These are phyloP conservation scores for Geotrypetes seraphini DNA, from an alignment of 2,797 vertebrate species.

Conservation along the genomic window DNA sequence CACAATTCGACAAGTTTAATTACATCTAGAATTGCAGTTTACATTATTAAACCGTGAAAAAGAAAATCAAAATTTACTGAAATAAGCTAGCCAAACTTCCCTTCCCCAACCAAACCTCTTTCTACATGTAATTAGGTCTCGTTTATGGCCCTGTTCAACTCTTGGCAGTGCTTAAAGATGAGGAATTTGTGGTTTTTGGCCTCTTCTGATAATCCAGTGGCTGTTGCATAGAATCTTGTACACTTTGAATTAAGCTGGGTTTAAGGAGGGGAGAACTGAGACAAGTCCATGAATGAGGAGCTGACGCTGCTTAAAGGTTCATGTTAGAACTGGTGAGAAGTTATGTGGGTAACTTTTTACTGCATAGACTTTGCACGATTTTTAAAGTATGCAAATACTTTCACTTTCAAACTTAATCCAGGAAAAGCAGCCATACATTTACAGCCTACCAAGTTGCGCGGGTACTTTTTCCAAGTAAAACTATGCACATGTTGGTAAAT, in stretches of 20 bases:
- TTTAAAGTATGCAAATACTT: no score
- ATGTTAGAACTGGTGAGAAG: no score
- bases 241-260: slow-evolving; percentile 46
- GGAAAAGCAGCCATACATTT: no score
- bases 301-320: slow-evolving; percentile 26
- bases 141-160: slow-evolving; percentile 53
- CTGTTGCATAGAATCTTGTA: slow-evolving; percentile 86
- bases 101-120: slow-evolving; percentile 22
- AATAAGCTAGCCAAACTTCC: slow-evolving; percentile 35
- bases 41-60: slow-evolving; percentile 52
- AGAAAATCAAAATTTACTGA: slow-evolving; percentile 51
- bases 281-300: slow-evolving; percentile 36
- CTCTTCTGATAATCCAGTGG: slow-evolving; percentile 59
- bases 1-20: slow-evolving; percentile 47
- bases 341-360: no score
- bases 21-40: slow-evolving; percentile 56
- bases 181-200: slow-evolving; percentile 52
- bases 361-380: no score
- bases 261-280: slow-evolving; percentile 21
- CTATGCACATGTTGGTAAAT: no score
- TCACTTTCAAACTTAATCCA: no score
- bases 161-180: slow-evolving; percentile 60
- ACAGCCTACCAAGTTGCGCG: no score
- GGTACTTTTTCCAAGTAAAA: no score
- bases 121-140: slow-evolving; percentile 48